Conservation (phyloP, 2,113 vertebrate species). For the Tragulus kanchil region DNA sequence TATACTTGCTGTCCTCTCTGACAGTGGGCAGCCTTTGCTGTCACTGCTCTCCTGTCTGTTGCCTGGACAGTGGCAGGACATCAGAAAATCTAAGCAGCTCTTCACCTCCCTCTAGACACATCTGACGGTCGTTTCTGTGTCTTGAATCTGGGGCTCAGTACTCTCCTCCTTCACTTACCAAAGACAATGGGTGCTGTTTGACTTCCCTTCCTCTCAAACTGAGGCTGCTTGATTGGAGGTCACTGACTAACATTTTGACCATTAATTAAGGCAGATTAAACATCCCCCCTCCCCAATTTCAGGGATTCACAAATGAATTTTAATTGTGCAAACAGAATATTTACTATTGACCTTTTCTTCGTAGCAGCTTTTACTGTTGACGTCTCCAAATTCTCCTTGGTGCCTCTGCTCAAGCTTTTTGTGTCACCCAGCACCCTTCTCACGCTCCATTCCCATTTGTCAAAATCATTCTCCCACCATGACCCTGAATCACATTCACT, state of each 20-base stretch:
- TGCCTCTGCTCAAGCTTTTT: background rate
- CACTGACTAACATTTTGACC: background rate
- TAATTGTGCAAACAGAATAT: background rate
- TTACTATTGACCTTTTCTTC: background rate
- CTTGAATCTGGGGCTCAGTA: background rate
- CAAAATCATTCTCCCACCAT: background rate
- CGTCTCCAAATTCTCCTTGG: conserved; percentile 10
- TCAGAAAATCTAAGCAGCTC: background rate
- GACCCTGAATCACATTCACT: conserved; percentile 51
- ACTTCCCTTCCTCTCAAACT: background rate
- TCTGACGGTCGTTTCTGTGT: background rate
- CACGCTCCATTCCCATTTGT: background rate
- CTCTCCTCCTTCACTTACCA: background rate
- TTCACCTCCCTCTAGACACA: background rate
- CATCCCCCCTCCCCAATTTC: background rate
- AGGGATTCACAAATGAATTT: conserved; percentile 42
- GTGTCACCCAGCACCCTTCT: background rate
- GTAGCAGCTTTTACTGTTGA: background rate
- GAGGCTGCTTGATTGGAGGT: background rate
- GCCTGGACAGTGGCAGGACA: background rate
- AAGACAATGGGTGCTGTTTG: background rate
- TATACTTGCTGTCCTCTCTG: background rate
- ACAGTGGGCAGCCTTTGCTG: background rate
- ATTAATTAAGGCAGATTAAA: background rate
- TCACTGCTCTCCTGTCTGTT: background rate